phyloP scores from a whole-genome alignment of 2,888 invertebrate species.

The Melanostoma mellinum region DNA sequence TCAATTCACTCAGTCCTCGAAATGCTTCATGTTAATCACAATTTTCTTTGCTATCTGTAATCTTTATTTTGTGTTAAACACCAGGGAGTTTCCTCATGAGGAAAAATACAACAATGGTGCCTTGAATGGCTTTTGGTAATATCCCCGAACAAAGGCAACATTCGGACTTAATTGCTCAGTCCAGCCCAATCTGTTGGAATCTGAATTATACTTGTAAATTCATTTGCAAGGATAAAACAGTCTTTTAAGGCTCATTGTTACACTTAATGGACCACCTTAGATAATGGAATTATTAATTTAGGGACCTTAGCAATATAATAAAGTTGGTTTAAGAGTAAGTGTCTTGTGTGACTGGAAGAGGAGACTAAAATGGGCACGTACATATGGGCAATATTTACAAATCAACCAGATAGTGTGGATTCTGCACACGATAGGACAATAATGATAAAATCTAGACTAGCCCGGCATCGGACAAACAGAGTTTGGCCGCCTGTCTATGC shows the following conservation, averaged over 20 bases:
- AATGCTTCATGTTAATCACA: constrained; percentile 18
- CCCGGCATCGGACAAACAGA: not conserved
- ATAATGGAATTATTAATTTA: constrained; percentile 30
- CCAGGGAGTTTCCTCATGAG: not conserved
- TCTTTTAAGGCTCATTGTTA: constrained; percentile 19
- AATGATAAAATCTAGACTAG: constrained; percentile 25
- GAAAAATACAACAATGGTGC: constrained; percentile 19
- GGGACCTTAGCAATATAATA: constrained; percentile 20
- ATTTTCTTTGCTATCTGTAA: not conserved
- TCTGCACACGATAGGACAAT: constrained; percentile 21
- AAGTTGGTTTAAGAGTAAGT: not conserved
- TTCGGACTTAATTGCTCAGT: constrained; percentile 17
- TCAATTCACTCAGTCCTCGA: constrained; percentile 33
- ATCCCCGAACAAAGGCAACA: constrained; percentile 23
- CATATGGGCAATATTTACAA: constrained; percentile 18
- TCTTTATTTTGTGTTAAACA: not conserved
- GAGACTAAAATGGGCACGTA: not conserved
- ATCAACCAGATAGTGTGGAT: constrained; percentile 3
- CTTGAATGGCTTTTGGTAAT: constrained; percentile 18
- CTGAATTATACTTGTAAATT: constrained; percentile 40
- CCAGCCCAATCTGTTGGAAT: constrained; percentile 14
- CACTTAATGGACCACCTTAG: constrained; percentile 8
- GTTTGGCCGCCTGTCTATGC: not conserved
- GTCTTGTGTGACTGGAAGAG: not conserved
- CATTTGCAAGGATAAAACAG: constrained; percentile 16